Percentiles rank a stretch among this genome's conserved stretches.
These are phyloP conservation scores for Teleopsis dalmanni DNA, from an alignment of 1,140 invertebrate genomes.

Conservation along the genomic window DNA sequence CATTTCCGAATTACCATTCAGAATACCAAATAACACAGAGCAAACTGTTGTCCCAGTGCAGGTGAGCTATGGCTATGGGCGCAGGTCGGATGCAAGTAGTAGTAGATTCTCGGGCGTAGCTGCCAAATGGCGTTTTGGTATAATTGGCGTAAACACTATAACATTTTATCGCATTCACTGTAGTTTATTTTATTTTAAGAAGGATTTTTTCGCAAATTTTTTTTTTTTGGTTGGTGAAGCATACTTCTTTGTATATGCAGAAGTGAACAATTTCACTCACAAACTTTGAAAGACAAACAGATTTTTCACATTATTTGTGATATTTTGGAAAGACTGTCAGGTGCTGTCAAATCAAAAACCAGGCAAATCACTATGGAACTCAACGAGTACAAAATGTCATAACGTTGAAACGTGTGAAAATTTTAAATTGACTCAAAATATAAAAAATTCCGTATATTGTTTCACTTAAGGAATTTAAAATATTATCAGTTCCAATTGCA, in stretches of 20 bases:
- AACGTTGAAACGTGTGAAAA: constrained; percentile 38
- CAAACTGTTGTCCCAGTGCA: constrained; percentile 4
- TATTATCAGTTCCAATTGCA: not conserved
- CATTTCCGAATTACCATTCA: constrained; percentile 9
- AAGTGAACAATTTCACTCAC: too few relatives aligned
- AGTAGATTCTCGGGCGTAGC: too few relatives aligned
- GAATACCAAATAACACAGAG: constrained; percentile 29
- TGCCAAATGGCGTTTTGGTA: too few relatives aligned
- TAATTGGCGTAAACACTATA: too few relatives aligned
- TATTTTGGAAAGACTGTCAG: constrained; percentile 23
- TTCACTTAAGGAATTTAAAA: not conserved
- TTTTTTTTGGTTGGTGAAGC: too few relatives aligned
- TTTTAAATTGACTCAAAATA: not conserved
- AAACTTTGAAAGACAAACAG: too few relatives aligned
- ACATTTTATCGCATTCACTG: too few relatives aligned
- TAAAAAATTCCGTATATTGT: not conserved
- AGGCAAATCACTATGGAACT: not conserved
- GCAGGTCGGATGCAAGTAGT: too few relatives aligned
- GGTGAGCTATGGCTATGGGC: constrained; percentile 1
- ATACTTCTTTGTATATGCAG: too few relatives aligned
- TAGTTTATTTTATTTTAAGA: too few relatives aligned
- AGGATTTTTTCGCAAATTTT: too few relatives aligned
- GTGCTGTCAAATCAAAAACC: constrained; percentile 6
- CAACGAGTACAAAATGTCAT: constrained; percentile 31
- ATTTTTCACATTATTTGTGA: too few relatives aligned